Base-by-base conservation (phyloP, 2,797 vertebrate species). In the Tangara arthus region DNA sequence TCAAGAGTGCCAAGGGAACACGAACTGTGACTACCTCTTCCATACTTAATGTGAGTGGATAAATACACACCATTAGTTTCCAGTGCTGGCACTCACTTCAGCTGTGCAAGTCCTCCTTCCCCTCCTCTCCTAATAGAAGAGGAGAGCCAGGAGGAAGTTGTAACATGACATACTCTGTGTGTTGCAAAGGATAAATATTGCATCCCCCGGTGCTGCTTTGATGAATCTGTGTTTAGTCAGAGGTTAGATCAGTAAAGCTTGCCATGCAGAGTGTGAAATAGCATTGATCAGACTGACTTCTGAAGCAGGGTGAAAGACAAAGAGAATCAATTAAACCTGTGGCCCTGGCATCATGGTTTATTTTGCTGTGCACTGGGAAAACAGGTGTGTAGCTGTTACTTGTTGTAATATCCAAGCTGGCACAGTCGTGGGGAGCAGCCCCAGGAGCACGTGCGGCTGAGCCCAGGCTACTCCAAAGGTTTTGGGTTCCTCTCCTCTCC, bases 211-310 rank as follows among this genome's bases (percentile, higher is more conserved):
- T 94, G 70, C 75, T 96, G 75, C 80, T 93, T 90, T 97, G 90
- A 91, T 93, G 72, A 93, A 85, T 96, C 89, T 96, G 20, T 81
- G 90, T 96, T 97, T 95, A 89, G 85, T 82, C 41, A 68, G 75
- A 79, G 56, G 44, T 95, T 83, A 85, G 56, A 94, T 92, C 64
- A 84, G 84, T 90, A 90, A 94, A 96, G 85, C 91, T 76, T 94
- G 68, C 28, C 47, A 47, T 50, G 87, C 47, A 64, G 42, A 92
- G 15, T 85, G 80, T 95, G 91, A 97, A 96, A 81, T 83, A 94
- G 89, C 97, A 98, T 98, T 97, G 98, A 98, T 97, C 95, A 94
- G 96, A 95, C 97, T 96, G 97, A 97, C 91, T 94, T 97, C 94
- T 95, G 96, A 97, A 95, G 85, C 93, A 90, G 94, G 65, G 79